A percentile compares a stretch with the other conserved stretches of the same genome.
Conservation (phyloP, 1,140 invertebrate species). For the Neelides sp. region DNA sequence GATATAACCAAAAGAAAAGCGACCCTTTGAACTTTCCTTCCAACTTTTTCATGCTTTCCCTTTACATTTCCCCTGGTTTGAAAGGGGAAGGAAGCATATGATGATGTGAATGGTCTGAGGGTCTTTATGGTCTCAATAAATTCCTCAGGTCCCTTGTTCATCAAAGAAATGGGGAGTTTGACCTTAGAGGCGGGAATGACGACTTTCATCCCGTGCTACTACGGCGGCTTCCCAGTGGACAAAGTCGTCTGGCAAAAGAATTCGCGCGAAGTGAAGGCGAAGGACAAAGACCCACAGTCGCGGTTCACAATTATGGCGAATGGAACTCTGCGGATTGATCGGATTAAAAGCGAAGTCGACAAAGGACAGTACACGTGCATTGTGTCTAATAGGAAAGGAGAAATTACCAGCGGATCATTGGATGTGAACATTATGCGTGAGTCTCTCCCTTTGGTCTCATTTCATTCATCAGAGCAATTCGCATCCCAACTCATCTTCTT, state of each 20-base stretch:
- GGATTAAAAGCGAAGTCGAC: constrained; percentile 38
- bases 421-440: constrained; percentile 37
- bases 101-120: neutral
- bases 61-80: neutral
- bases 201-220: constrained; percentile 17
- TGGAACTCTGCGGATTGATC: constrained; percentile 39
- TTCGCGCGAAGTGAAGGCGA: neutral
- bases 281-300: neutral
- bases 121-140: neutral
- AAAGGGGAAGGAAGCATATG: no score
- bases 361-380: constrained; percentile 40
- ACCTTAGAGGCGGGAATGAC: constrained; percentile 14
- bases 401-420: constrained; percentile 31
- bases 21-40: no score
- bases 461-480: no score
- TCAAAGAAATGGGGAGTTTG: constrained; percentile 19
- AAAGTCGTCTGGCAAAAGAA: constrained; percentile 21
- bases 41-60: neutral
- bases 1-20: no score
- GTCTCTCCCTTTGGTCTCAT: no score
- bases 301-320: constrained; percentile 32
- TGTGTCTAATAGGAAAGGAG: constrained; percentile 37
- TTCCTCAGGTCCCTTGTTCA: constrained; percentile 18
- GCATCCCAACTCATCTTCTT: neutral
- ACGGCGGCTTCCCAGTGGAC: constrained; percentile 25